Base-by-base conservation (phyloP, 2,113 vertebrate genomes). In the Petrocephalus microphthalmus region DNA sequence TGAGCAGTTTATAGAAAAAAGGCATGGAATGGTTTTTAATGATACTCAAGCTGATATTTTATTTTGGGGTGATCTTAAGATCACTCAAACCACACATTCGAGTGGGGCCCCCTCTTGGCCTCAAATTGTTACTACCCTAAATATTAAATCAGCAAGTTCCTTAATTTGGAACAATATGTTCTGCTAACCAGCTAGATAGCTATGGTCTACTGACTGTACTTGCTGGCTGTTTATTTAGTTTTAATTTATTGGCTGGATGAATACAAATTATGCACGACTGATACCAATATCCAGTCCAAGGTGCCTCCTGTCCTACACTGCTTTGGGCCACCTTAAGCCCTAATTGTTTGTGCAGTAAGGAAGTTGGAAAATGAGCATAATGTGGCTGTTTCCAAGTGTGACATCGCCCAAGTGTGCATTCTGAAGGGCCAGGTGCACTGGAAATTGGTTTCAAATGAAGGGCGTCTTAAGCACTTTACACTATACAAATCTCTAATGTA, bases 401-500 rank as follows among this genome's bases (percentile, higher is more conserved):
- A 51, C 81, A 22, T 13, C 22, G 20, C 19, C 49, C 42, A 42
- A 42, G 42, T 85, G 84, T 85, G 84, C 29, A 53, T 85, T 85
- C 51, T 52, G 22, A 53, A 85, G 84, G 3, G 10, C 25, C 84
- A 54, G n/a, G 51, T 29, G 45, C 17, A 85, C 11, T 53, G 22
- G 13, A 85, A 52, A 54, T 85, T 85, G 20, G 47, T 51, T 85
- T 29, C 22, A 33, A 85, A 85, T 47, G 47, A 85, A 52, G n/a
- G 19, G 45, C 11, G n/a, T 7, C 22, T 53, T 11, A n/a, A 85
- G 33, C n/a, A 45, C 85, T 42, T 33, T n/a, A 10, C 45, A 37
- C 53, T 47, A 60, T 45, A 60, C 51, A 86, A 86, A 60, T 52
- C 54, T 86, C 42, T 86, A 56, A 78, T 85, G 22, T 19, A n/a